phyloP scores from a whole-genome alignment of 2,888 invertebrate species.

The Meteorus colon region DNA sequence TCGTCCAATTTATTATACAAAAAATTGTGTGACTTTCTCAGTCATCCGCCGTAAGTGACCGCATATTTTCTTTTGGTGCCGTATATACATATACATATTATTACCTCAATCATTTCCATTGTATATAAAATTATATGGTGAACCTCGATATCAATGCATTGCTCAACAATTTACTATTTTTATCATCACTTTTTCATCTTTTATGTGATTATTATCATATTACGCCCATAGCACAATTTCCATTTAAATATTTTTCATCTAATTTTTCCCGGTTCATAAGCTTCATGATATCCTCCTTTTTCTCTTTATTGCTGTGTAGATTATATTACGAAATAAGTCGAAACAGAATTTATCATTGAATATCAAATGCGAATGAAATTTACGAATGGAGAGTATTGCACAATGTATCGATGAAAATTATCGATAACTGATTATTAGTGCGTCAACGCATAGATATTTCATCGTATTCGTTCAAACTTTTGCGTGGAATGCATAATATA shows the following conservation, averaged over 20 bases:
- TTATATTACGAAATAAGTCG: not conserved
- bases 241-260: not conserved
- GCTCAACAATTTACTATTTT: slow-evolving; percentile 17
- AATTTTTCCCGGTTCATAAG: not conserved
- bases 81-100: not conserved
- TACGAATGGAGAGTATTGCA: not conserved
- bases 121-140: not conserved
- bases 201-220: not conserved
- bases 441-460: not conserved
- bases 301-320: not conserved
- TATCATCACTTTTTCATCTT: slow-evolving; percentile 38
- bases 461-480: not conserved
- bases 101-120: not conserved
- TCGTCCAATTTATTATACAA: slow-evolving; percentile 40
- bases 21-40: slow-evolving; percentile 39
- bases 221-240: not conserved
- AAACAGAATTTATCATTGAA: not conserved
- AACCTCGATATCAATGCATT: slow-evolving; percentile 12
- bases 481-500: not conserved
- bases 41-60: slow-evolving; percentile 68
- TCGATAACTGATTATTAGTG: too few relatives aligned
- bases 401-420: not conserved
- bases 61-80: slow-evolving; percentile 32
- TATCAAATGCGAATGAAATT: too few relatives aligned
- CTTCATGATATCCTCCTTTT: not conserved